Evolutionary conservation across 2,797 vertebrate genomes (phyloP).

Genomic region (Graptemys geographica): DNA sequence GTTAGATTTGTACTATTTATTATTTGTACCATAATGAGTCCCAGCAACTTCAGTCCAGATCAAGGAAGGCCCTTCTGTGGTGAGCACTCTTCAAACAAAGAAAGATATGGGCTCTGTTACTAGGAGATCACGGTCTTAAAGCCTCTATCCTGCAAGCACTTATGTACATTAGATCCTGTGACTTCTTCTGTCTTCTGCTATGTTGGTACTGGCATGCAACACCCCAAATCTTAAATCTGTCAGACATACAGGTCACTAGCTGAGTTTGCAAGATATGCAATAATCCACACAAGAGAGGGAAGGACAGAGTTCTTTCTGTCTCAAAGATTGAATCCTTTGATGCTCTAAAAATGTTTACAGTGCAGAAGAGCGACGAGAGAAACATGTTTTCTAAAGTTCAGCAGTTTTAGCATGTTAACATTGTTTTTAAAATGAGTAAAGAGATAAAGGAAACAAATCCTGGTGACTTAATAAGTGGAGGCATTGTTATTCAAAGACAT

Average conservation of each 20-base stretch:
- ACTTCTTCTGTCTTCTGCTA: background rate
- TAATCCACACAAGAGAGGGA: background rate
- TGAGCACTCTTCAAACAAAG: background rate
- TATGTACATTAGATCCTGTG: background rate
- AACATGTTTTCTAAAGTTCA: slow-evolving; percentile 9
- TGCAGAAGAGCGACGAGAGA: background rate
- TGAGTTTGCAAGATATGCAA: background rate
- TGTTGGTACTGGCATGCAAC: background rate
- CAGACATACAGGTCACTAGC: background rate
- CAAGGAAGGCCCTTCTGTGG: background rate
- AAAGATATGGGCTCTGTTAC: background rate
- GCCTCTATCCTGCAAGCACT: background rate
- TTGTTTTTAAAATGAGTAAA: background rate
- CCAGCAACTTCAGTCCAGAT: background rate
- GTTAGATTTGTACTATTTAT: background rate
- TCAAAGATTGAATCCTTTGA: background rate
- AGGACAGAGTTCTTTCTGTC: background rate
- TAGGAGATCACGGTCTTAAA: background rate
- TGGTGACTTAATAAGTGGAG: background rate
- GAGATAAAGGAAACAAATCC: background rate
- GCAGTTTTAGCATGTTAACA: background rate
- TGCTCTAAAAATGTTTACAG: background rate
- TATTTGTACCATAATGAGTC: background rate
- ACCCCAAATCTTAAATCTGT: background rate
- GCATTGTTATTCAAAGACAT: slow-evolving; percentile 10